phyloP scores from a whole-genome alignment of 1,140 invertebrate genomes.

The Papilio xuthus region DNA sequence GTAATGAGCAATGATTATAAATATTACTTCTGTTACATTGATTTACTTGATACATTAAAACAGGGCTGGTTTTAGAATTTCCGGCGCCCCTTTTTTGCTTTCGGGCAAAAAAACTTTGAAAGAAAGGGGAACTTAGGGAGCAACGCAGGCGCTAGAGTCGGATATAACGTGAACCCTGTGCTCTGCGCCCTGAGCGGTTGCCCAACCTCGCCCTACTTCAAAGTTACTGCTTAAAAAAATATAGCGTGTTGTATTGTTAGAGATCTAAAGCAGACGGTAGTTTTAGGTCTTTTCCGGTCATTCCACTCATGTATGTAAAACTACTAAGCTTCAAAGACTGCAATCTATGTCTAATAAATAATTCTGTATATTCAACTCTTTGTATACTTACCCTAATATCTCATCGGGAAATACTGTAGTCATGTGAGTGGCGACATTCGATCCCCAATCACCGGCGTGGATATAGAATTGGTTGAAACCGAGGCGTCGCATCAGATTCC shows the following conservation, averaged over 20 bases:
- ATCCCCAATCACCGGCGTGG: conserved; percentile 95
- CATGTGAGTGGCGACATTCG: conserved; percentile 83
- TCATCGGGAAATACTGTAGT: conserved; percentile 87
- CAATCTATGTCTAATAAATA: background rate
- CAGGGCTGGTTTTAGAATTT: too few species aligned
- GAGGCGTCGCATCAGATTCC: conserved; percentile 91
- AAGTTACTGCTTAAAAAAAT: too few species aligned
- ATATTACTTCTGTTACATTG: background rate
- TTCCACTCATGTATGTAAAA: background rate
- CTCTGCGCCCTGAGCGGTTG: too few species aligned
- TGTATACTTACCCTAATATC: conserved; percentile 80
- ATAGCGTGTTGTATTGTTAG: too few species aligned
- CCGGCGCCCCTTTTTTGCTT: too few species aligned
- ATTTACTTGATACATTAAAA: too few species aligned
- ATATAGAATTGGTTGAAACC: conserved; percentile 89
- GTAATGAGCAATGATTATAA: conserved; percentile 19
- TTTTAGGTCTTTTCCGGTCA: background rate
- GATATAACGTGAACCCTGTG: too few species aligned
- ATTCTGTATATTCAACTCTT: background rate
- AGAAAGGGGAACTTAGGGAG: too few species aligned
- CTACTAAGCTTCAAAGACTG: background rate
- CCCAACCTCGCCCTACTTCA: too few species aligned
- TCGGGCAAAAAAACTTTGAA: too few species aligned
- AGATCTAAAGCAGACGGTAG: background rate
- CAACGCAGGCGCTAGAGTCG: too few species aligned